Percentiles rank a stretch among this genome's conserved stretches.
Conservation (phyloP, 1,140 invertebrate species). For the Steinernema feltiae region DNA sequence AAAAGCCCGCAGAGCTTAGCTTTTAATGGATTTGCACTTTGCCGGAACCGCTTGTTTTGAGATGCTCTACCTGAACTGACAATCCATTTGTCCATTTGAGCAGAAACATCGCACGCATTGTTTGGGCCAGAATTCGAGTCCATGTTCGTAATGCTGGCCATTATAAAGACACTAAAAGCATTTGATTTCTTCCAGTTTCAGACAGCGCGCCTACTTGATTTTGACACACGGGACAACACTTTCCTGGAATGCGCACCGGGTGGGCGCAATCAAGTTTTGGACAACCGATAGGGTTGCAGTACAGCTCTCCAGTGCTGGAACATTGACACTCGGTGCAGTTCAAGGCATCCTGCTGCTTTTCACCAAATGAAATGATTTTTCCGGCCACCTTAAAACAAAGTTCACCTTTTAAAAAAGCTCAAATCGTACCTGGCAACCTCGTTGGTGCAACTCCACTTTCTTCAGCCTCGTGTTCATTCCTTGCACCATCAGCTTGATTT, state of each 20-base stretch:
- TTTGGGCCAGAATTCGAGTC: slow-evolving; percentile 40
- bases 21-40: too few relatives aligned
- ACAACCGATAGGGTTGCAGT: slow-evolving; percentile 14
- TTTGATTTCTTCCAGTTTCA: background rate
- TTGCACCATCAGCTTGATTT: background rate
- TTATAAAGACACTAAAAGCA: background rate
- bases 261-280: slow-evolving; percentile 12
- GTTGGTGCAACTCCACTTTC: slow-evolving; percentile 11
- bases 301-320: background rate
- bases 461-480: background rate
- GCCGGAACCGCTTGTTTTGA: too few relatives aligned
- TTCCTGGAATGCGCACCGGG: background rate
- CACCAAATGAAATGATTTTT: slow-evolving; percentile 12
- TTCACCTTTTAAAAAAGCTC: background rate
- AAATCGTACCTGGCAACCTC: background rate
- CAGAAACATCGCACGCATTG: slow-evolving; percentile 44
- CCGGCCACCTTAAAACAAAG: background rate
- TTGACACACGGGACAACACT: slow-evolving; percentile 15
- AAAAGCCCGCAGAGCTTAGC: too few relatives aligned
- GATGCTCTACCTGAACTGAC: slow-evolving; percentile 47
- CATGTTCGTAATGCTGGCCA: slow-evolving; percentile 1
- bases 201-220: background rate
- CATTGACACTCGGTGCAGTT: slow-evolving; percentile 16
- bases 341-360: slow-evolving; percentile 1
- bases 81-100: slow-evolving; percentile 44